Base-by-base conservation (phyloP, 2,888 invertebrate species). In the Cyrtodaria siliqua region DNA sequence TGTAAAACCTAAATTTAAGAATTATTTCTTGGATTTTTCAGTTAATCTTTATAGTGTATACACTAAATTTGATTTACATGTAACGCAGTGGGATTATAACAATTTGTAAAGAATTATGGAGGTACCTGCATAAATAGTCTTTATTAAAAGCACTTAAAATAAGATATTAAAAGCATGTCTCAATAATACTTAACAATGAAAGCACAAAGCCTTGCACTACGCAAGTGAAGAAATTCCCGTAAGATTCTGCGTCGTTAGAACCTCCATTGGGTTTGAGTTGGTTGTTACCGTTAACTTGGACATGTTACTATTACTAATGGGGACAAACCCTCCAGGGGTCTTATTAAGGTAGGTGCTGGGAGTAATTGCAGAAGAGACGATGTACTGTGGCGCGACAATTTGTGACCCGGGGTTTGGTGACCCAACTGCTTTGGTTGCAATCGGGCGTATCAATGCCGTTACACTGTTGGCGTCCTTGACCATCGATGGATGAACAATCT, bases 251-350 rank as follows among this genome's bases (percentile, higher is more conserved):
- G 38, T 38, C n/a, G 38, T 33, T 23, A 52, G 27, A 1, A 52
- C 62, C 8, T 52, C 62, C 4, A n/a, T 29, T 0, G 49, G 20
- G 29, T 18, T n/a, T 18, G 60, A 47, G 29, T 60, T 60, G 18
- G 60, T 44, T 18, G 47, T 33, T 33, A 71, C 49, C 29, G 63
- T 57, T n/a, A 72, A 29, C 20, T 55, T 70, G n/a, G 67, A 52
- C 1, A 66, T 49, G n/a, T n/a, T n/a, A 16, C 42, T 26, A 52
- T 27, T 64, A 9, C 52, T 57, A 18, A 81, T 72, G 14, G 81
- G 81, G 20, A 81, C 66, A 47, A 81, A 81, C 47, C 81, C 72
- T 14, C 81, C 78, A 12, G 56, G 63, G 57, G 74, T 44, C 49
- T 64, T 71, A 26, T 59, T 55, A 18, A 68, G 20, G 23, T 64